Evolutionary conservation across 2,797 vertebrate species (phyloP).

Genomic region (Lepilemur septentrionalis): DNA sequence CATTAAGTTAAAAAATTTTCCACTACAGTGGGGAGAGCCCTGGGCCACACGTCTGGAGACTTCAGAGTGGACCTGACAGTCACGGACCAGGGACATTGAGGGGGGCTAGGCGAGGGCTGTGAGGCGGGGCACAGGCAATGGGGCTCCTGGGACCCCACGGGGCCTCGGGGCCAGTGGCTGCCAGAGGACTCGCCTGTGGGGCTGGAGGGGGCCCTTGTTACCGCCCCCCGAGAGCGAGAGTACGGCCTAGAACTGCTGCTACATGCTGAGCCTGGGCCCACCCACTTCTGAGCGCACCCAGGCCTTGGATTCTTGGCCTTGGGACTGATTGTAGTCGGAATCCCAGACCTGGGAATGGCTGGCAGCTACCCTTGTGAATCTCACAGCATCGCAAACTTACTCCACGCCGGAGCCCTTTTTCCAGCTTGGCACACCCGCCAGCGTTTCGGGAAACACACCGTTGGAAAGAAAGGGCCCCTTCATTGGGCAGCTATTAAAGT

Average conservation of each 20-base stretch:
- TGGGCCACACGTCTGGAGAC: background rate
- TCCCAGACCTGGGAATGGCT: background rate
- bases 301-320: no score
- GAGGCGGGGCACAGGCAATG: background rate
- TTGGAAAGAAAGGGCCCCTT: background rate
- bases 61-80: background rate
- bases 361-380: background rate
- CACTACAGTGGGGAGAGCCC: background rate
- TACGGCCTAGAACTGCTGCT: fast-evolving
- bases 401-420: background rate
- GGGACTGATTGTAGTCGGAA: background rate
- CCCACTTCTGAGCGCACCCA: background rate
- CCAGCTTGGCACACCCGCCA: background rate
- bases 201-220: background rate
- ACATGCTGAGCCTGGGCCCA: fast-evolving
- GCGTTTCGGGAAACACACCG: background rate
- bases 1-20: background rate
- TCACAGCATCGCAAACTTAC: no score
- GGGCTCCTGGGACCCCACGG: background rate
- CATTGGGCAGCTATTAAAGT: background rate
- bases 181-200: fast-evolving
- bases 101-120: background rate
- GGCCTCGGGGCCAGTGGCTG: background rate
- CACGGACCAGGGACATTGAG: background rate
- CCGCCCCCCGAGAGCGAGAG: no score